Evolutionary conservation across 2,888 invertebrate genomes (phyloP).

Genomic region (Beris chalybata): DNA sequence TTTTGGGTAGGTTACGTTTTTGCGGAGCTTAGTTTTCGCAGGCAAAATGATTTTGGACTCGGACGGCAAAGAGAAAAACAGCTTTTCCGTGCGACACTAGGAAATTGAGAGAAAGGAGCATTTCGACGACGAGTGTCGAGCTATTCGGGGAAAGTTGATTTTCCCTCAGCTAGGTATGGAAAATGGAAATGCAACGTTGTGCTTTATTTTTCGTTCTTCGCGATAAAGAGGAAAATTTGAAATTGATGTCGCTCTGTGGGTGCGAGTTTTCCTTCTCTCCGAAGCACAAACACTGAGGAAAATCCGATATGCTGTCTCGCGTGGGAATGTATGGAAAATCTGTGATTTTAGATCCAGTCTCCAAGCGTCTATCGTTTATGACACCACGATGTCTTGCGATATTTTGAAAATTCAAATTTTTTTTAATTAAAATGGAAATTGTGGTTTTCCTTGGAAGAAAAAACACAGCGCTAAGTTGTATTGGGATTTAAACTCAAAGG

Average conservation of each 20-base stretch:
- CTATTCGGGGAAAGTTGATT: neutral
- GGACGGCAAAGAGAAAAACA: too few species aligned
- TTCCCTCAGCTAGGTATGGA: neutral
- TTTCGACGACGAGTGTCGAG: too few species aligned
- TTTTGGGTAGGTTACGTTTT: too few species aligned
- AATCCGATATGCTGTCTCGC: neutral
- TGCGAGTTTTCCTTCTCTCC: neutral
- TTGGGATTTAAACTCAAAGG: too few species aligned
- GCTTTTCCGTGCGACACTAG: too few species aligned
- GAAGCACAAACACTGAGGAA: neutral
- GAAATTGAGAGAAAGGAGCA: too few species aligned
- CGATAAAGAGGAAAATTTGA: neutral
- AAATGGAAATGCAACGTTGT: constrained; percentile 4
- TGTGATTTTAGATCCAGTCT: constrained; percentile 45
- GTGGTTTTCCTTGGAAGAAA: too few species aligned
- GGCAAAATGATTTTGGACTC: too few species aligned
- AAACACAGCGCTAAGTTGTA: too few species aligned
- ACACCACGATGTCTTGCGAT: constrained; percentile 45
- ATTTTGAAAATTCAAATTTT: constrained; percentile 22
- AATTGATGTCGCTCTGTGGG: neutral
- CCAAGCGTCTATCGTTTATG: constrained; percentile 45
- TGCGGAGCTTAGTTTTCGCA: too few species aligned
- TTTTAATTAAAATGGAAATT: neutral
- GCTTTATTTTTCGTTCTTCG: neutral
- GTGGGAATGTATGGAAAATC: constrained; percentile 41